phyloP scores from a whole-genome alignment of 2,113 vertebrate genomes.

The Camarhynchus parvulus region DNA sequence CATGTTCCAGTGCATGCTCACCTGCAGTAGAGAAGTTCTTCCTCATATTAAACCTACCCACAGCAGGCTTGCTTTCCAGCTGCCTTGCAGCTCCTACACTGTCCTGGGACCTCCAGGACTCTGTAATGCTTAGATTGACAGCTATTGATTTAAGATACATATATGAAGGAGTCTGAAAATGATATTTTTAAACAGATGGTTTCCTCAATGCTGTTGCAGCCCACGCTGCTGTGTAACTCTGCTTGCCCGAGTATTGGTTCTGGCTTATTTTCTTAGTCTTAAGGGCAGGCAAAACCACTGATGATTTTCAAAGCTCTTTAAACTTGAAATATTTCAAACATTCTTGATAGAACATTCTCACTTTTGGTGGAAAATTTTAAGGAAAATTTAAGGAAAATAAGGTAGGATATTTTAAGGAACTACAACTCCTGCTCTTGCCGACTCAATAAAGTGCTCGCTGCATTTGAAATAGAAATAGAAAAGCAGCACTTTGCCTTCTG shows the following conservation, averaged over 20 bases:
- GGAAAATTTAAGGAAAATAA: not conserved
- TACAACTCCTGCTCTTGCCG: not conserved
- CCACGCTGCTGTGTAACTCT: fast-evolving
- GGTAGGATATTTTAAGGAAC: not conserved
- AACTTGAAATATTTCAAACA: not conserved
- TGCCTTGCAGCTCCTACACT: not conserved
- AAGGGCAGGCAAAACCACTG: not conserved
- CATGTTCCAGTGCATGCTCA: not conserved
- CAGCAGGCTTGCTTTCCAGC: not conserved
- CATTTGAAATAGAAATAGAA: not conserved
- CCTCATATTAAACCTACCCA: not conserved
- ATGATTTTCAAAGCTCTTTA: not conserved
- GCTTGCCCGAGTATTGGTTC: not conserved
- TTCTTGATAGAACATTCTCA: not conserved
- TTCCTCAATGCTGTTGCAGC: not conserved
- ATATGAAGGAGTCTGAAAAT: not conserved
- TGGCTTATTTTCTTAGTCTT: not conserved
- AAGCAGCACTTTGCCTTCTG: not conserved
- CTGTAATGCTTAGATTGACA: not conserved
- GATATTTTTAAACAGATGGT: not conserved
- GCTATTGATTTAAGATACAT: not conserved
- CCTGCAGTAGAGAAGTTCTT: not conserved
- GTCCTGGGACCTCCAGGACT: not conserved
- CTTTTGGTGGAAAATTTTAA: not conserved
- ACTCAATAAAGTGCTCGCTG: not conserved